Evolutionary conservation across 2,113 vertebrate genomes (phyloP), one percentile per base, ranked within the genome.

Genomic region (Paratilapia polleni): DNA sequence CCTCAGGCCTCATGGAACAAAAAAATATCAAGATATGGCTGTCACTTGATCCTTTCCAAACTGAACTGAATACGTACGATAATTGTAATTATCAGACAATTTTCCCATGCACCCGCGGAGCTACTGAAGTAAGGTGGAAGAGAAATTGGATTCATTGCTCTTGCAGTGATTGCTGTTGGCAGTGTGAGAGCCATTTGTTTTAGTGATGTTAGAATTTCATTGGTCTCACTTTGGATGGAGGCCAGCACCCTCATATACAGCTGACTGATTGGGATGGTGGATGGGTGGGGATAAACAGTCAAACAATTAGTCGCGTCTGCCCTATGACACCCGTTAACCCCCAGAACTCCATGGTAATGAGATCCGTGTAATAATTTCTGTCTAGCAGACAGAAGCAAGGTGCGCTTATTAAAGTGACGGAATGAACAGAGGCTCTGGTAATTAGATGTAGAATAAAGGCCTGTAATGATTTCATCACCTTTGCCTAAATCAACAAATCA

Each of bases 321-420:
- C 68, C 83, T 63, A 54, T 90, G 90, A 93, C 92, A 90, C 82
- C 85, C 10, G 68, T 94, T 95, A 94, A 94, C 94, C 92, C 88
- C 28, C 41, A 11, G 59, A 90, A 60, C 90, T 75, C 49, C n/a
- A 10, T 43, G 24, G 80, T 93, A 93, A 93, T 92, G 93, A 91
- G 85, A 89, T 78, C 75, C 9, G 54, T 77, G 66, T 78, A 83
- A 85, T 89, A 74, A 63, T 87, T 88, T 86, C 75, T 76, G 79
- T 84, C 26, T 54, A n/a, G 68, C 70, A 78, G 85, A 89, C 84
- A 60, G 73, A 63, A 47, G 76, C 77, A 83, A 87, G 81, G 66
- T 87, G 77, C 63, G 79, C 81, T 78, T 87, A 86, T 83, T 87
- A 88, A 87, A 78, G 74, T 47, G 77, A 74, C 19, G 57, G 82